A percentile compares a stretch with the other conserved stretches of the same genome.
Conservation (phyloP, 2,113 vertebrate genomes). For the Plecotus auritus region DNA sequence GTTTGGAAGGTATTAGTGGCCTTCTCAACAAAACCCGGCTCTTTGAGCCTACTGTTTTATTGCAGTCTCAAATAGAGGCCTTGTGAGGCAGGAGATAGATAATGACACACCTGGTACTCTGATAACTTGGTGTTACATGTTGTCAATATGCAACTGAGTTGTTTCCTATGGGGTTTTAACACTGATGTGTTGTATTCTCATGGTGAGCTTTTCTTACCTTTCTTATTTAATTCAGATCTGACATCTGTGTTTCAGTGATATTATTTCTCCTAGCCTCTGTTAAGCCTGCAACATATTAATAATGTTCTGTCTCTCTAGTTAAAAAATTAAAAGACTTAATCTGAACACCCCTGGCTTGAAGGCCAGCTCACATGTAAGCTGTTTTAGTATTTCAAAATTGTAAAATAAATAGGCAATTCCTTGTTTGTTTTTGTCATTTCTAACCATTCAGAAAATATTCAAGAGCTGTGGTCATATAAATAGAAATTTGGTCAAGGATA, state of each 20-base stretch:
- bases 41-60: slow-evolving; percentile 1
- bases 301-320: slow-evolving; percentile 16
- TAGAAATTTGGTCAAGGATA: neutral
- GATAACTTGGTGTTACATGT: neutral
- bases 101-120: neutral
- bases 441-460: slow-evolving; percentile 24
- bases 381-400: neutral
- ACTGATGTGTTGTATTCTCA: neutral
- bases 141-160: neutral
- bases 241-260: neutral
- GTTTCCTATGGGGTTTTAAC: neutral
- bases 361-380: neutral
- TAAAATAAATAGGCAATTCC: slow-evolving; percentile 4
- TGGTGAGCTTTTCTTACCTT: slow-evolving; percentile 7
- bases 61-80: neutral
- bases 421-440: slow-evolving; percentile 42
- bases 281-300: neutral
- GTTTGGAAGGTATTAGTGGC: neutral
- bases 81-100: neutral
- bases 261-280: slow-evolving; percentile 4
- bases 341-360: neutral
- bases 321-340: slow-evolving; percentile 36
- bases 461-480: neutral
- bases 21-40: neutral
- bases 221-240: slow-evolving; percentile 7